These are phyloP conservation scores for Lagopus muta DNA, from an alignment of 2,113 vertebrate genomes.

Conservation along the genomic window DNA sequence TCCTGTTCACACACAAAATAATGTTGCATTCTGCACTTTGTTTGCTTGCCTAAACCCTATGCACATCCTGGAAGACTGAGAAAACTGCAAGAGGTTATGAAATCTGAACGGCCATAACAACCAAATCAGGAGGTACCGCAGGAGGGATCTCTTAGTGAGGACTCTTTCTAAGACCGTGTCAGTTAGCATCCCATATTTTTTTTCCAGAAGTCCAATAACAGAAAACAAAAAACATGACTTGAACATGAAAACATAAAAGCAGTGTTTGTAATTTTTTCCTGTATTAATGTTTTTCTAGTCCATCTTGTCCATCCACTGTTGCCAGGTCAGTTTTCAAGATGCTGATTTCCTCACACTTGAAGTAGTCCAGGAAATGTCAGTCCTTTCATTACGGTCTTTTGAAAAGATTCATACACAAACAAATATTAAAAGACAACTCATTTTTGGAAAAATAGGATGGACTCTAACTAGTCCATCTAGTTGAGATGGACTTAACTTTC, in stretches of 20 bases:
- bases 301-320: background rate
- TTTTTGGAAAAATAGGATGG: background rate
- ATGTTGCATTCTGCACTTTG: background rate
- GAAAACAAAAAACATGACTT: background rate
- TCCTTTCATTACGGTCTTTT: background rate
- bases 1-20: background rate
- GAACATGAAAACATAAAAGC: background rate
- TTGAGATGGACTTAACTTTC: background rate
- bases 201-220: background rate
- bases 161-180: background rate
- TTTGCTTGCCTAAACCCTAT: background rate
- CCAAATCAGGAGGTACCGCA: background rate
- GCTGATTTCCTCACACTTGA: background rate
- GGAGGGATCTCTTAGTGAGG: fast-evolving
- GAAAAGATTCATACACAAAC: background rate
- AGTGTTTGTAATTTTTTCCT: background rate
- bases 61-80: background rate
- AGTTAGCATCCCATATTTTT: background rate
- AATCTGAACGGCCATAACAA: background rate
- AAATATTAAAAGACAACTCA: background rate
- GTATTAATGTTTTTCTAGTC: background rate
- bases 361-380: background rate
- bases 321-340: background rate
- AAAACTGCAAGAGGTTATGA: background rate
- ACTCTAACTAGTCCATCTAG: background rate